Evolutionary conservation across 2,888 invertebrate species (phyloP), one percentile per base, ranked within the genome.

Genomic region (Harpagoxenus sublaevis): DNA sequence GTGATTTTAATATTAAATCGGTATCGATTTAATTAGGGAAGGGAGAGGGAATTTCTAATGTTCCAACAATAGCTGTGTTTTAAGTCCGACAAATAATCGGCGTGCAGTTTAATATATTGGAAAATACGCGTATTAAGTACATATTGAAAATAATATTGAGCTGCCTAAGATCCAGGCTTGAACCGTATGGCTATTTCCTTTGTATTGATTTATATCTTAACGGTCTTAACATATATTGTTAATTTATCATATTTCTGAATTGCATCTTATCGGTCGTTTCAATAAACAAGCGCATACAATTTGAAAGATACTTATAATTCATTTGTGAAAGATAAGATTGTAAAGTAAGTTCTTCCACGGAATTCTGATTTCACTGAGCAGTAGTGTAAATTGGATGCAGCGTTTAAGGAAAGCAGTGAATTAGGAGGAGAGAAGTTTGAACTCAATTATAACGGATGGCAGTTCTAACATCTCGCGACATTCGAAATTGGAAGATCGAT

Each of bases 381-480:
- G 28, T 28, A 23, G 45, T 57, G 57, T 57, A 78, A 78, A 78
- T 70, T 78, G 63, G 45, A 78, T 45, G 55, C 55, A 31, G 15
- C 68, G 31, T 78, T 78, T 57, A 45, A 78, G 70, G 18, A 77
- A 77, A 77, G 77, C 39, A 53, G 28, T 55, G 70, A 78, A 78
- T 78, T 78, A 68, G 55, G 42, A 78, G 45, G 31, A n/a, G 42
- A 48, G 31, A 45, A 45, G 55, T 31, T 39, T 68, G 15, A 66
- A 55, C 28, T 53, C 28, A 42, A 35, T 78, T 78, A 70, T 42
- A 78, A 70, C 42, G 42, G 68, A 78, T 70, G 39, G n/a, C 31
- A 62, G 57, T 70, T 78, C 28, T 57, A 70, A 57, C 57, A 70
- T 45, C 45, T 65, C 45, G 31, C 45, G 45, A 57, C 55, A 12